Evolutionary conservation across 2,888 invertebrate species (phyloP).

Genomic region (Melanargia galathea): DNA sequence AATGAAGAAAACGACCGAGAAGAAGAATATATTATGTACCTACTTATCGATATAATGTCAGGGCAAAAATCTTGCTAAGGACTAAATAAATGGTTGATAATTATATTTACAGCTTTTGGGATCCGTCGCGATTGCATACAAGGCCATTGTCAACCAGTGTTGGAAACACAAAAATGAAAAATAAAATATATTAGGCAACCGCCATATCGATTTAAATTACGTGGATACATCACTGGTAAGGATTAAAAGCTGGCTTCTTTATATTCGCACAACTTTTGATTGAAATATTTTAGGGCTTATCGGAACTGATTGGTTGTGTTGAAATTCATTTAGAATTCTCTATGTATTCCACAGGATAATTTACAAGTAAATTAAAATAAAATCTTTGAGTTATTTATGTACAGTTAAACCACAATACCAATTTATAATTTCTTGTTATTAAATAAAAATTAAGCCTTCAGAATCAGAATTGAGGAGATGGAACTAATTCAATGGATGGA

Average conservation of each 20-base stretch:
- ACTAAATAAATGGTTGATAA: too few species aligned
- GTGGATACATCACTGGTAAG: not conserved
- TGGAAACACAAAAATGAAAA: too few species aligned
- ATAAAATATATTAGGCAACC: not conserved
- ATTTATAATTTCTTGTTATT: not conserved
- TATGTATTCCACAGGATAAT: not conserved
- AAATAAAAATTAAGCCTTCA: too few species aligned
- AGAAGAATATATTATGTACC: too few species aligned
- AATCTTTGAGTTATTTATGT: not conserved
- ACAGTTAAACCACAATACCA: not conserved
- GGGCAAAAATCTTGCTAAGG: too few species aligned
- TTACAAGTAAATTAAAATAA: not conserved
- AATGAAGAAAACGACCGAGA: too few species aligned
- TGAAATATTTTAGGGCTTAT: not conserved
- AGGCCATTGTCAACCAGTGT: too few species aligned
- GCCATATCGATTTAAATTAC: not conserved
- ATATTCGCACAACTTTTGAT: not conserved
- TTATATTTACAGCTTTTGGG: too few species aligned
- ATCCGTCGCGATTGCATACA: too few species aligned
- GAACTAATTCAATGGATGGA: too few species aligned
- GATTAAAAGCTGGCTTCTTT: not conserved
- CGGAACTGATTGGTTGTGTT: not conserved
- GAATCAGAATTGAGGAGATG: too few species aligned
- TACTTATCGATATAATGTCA: too few species aligned
- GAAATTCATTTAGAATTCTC: not conserved